Evolutionary conservation across 2,888 invertebrate genomes (phyloP).

Genomic region (Stramonita haemastoma): DNA sequence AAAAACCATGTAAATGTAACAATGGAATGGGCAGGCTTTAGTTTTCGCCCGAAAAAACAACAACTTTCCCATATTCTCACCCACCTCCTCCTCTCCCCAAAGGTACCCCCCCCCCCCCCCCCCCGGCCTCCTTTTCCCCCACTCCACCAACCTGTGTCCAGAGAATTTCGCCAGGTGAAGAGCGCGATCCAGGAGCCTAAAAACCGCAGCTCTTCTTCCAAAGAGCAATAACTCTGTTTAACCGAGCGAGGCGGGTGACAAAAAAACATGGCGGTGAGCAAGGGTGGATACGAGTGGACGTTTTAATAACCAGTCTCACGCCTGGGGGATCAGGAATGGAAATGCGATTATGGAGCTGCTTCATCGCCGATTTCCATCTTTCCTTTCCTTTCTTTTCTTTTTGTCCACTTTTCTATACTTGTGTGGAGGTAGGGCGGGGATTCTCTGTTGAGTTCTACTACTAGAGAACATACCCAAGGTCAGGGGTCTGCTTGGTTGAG

Average conservation of each 20-base stretch:
- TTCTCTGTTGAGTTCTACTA: too few relatives aligned
- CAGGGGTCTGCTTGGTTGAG: neutral
- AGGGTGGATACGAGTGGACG: slow-evolving; percentile 18
- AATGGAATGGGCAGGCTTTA: too few relatives aligned
- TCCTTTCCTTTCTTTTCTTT: neutral
- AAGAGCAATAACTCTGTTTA: slow-evolving; percentile 13
- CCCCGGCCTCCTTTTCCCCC: neutral
- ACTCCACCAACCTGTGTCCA: neutral
- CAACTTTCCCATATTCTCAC: too few relatives aligned
- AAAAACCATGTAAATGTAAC: too few relatives aligned
- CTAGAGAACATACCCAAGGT: too few relatives aligned
- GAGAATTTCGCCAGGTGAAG: neutral
- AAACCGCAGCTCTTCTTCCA: neutral
- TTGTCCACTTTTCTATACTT: neutral
- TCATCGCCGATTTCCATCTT: slow-evolving; percentile 20
- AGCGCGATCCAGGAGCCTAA: neutral
- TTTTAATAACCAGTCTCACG: slow-evolving; percentile 30
- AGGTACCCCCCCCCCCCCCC: neutral
- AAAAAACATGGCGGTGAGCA: slow-evolving; percentile 4
- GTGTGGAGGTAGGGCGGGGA: too few relatives aligned
- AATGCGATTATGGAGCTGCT: slow-evolving; percentile 30
- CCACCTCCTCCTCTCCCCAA: too few relatives aligned
- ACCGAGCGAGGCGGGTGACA: slow-evolving; percentile 8
- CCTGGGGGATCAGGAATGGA: slow-evolving; percentile 15
- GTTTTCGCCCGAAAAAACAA: too few relatives aligned